These are phyloP conservation scores for Mesembrinibis cayennensis DNA, from an alignment of 2,113 vertebrate genomes.

Conservation along the genomic window DNA sequence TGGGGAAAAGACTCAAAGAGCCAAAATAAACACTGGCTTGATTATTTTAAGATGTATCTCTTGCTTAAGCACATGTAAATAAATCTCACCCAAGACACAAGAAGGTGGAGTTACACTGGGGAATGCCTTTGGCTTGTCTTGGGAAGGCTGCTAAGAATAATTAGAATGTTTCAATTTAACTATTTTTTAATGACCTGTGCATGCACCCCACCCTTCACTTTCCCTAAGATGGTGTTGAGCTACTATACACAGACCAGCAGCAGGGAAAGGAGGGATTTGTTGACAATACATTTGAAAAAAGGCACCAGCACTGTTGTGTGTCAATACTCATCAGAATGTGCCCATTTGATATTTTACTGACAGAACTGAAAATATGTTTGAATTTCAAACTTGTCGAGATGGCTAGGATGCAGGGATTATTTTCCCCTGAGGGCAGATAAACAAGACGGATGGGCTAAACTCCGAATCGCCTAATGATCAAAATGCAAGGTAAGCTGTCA, in stretches of 20 bases:
- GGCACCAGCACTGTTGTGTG: not conserved
- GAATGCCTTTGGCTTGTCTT: conserved; percentile 17
- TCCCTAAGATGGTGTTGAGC: not conserved
- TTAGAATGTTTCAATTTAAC: not conserved
- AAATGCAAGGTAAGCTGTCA: conserved; percentile 68
- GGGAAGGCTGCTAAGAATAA: not conserved
- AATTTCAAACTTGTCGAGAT: conserved; percentile 68
- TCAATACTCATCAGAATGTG: conserved; percentile 57
- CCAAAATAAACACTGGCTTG: conserved; percentile 31
- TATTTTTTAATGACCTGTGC: not conserved
- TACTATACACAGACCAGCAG: not conserved
- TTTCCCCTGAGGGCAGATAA: conserved; percentile 70
- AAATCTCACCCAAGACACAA: not conserved
- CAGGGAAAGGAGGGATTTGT: conserved; percentile 9
- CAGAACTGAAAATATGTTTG: conserved; percentile 67
- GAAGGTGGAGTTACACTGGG: not conserved
- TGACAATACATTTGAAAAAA: not conserved
- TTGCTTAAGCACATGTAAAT: not conserved
- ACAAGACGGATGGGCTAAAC: conserved; percentile 69
- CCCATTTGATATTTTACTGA: conserved; percentile 66
- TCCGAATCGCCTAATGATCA: conserved; percentile 67
- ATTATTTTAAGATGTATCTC: conserved; percentile 29
- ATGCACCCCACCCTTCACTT: not conserved
- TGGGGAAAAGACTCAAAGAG: not conserved
- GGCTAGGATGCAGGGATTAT: conserved; percentile 61